Evolutionary conservation across 1,140 invertebrate species (phyloP), one percentile per base, ranked within the genome.

Genomic region (Tetranychus cinnabarinus): DNA sequence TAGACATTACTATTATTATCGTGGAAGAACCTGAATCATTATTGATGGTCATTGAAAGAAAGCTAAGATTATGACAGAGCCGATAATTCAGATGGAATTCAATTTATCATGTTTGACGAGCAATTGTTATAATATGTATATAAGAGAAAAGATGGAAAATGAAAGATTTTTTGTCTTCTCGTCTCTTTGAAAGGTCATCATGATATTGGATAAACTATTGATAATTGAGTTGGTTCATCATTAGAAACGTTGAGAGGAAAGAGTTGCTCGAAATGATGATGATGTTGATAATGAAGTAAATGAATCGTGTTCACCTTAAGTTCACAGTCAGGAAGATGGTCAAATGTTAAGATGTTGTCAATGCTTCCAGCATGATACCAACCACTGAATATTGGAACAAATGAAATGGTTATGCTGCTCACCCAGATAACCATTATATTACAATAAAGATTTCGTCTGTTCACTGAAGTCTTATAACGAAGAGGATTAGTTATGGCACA

Each of bases 401-500:
- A 74, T 56, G 85, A 88, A 65, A 92, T 88, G 69, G 85, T 87
- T 6, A 85, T 85, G 0, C 88, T 86, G 42, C 82, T 81, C 64
- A 87, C 73, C 89, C 89, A 93, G 39, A 92, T 88, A n/a, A 86
- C 72, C 48, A 81, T 78, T 54, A 92, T 84, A 70, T 86, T 88
- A 48, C 83, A 73, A 61, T 85, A 79, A 81, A 90, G 89, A 54
- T 87, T 78, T 56, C 79, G 77, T 0, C 85, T 85, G 1, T 86
- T 88, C 60, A 87, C 78, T 70, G 86, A 86, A 3, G 87, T 84
- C 8, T 85, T 85, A 70, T 91, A 88, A 68, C 89, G 84, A 60
- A 93, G 72, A 8, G 87, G 87, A 68, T 88, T 86, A 8, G 86
- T 90, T 56, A 93, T 92, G 33, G 88, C 87, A 70, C 85, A 85